Percentiles rank a stretch among this genome's conserved stretches.
Evolutionary conservation across 2,888 invertebrate species (phyloP).

Genomic region (Malthinus flaveolus): DNA sequence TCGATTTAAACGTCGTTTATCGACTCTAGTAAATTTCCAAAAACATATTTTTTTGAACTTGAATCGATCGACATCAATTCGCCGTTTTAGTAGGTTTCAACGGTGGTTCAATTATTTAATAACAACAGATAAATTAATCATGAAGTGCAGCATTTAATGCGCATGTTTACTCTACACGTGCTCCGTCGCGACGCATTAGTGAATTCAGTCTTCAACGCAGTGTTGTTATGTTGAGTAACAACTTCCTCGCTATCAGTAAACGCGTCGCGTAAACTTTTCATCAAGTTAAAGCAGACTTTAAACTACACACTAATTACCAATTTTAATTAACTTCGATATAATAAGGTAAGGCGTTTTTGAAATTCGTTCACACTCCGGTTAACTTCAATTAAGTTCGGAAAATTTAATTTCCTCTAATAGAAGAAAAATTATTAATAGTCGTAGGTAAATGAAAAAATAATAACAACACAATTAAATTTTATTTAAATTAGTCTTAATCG

Average conservation of each 20-base stretch:
- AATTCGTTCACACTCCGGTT: neutral
- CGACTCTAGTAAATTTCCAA: too few relatives aligned
- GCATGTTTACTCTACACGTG: constrained; percentile 35
- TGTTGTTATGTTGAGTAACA: constrained; percentile 24
- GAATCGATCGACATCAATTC: too few relatives aligned
- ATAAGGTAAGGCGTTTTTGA: constrained; percentile 5
- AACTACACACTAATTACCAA: neutral
- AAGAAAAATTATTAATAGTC: neutral
- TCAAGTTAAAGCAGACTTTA: constrained; percentile 8
- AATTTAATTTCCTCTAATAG: neutral
- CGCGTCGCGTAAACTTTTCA: constrained; percentile 14
- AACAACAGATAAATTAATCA: neutral
- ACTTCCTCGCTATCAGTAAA: constrained; percentile 1
- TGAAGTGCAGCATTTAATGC: constrained; percentile 22
- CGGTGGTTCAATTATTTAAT: too few relatives aligned
- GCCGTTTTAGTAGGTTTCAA: too few relatives aligned
- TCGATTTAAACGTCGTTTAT: too few relatives aligned
- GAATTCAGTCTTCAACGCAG: constrained; percentile 30
- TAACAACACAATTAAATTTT: constrained; percentile 4
- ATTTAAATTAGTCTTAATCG: constrained; percentile 13
- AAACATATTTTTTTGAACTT: too few relatives aligned
- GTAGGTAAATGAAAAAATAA: neutral
- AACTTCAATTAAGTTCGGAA: neutral
- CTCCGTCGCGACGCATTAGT: constrained; percentile 34
- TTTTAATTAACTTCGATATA: neutral